Percentiles rank a stretch among this genome's conserved stretches.
Evolutionary conservation across 2,113 vertebrate genomes (phyloP).

Genomic region (Pavo muticus): DNA sequence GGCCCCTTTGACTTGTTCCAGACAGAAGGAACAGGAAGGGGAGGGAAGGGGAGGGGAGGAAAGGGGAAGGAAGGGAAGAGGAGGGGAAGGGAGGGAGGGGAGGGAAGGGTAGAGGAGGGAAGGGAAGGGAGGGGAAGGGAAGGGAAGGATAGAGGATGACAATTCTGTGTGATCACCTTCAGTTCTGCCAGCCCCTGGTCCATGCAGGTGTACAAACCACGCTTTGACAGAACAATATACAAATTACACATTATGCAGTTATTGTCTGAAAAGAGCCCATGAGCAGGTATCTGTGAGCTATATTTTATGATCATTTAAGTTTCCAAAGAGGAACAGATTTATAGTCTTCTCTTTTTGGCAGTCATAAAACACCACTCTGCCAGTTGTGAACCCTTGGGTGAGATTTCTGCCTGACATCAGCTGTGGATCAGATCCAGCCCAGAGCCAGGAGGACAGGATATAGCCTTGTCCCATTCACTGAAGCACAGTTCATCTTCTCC

Average conservation of each 20-base stretch:
- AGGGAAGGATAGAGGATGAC: neutral
- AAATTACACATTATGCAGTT: fast-evolving
- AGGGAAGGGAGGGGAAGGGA: no score
- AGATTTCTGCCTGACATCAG: neutral
- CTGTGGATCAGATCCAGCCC: neutral
- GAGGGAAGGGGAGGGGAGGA: no score
- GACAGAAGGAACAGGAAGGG: neutral
- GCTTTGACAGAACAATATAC: neutral
- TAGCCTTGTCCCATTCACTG: neutral
- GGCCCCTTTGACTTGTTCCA: neutral
- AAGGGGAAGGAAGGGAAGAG: no score
- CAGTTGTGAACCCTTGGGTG: fast-evolving
- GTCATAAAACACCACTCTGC: neutral
- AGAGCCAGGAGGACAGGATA: neutral
- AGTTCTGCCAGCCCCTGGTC: neutral
- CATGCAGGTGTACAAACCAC: neutral
- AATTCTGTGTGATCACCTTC: neutral
- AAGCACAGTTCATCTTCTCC: neutral
- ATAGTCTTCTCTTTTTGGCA: neutral
- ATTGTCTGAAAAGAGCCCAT: neutral
- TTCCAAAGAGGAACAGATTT: neutral
- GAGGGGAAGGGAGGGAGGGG: no score
- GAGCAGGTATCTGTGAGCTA: neutral
- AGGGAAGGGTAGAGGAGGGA: no score
- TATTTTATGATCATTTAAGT: neutral